Percentiles rank a stretch among this genome's conserved stretches.
Conservation (phyloP, 2,113 vertebrate genomes). For the Benitochromis conjunctus region DNA sequence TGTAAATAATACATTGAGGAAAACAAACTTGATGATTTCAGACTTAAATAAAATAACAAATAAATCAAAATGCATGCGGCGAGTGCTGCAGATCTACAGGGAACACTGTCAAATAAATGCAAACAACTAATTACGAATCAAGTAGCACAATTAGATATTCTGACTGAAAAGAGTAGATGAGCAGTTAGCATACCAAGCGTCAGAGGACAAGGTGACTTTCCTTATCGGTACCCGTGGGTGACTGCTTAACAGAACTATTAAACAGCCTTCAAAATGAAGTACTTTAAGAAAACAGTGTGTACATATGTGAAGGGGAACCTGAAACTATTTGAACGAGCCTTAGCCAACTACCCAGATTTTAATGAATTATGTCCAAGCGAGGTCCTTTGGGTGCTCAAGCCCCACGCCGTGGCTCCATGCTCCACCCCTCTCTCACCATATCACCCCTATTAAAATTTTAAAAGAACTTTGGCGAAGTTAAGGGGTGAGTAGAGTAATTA, state of each 20-base stretch:
- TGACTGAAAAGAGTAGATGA: background rate
- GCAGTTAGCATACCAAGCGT: conserved; percentile 34
- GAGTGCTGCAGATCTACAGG: background rate
- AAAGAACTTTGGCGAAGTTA: conserved; percentile 33
- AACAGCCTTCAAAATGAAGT: conserved; percentile 59
- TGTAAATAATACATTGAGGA: background rate
- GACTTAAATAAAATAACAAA: background rate
- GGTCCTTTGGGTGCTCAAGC: conserved; percentile 47
- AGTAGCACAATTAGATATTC: background rate
- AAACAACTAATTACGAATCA: background rate
- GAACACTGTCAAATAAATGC: background rate
- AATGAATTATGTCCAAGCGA: conserved; percentile 64
- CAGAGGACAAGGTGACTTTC: conserved; percentile 63
- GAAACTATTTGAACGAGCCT: conserved; percentile 38
- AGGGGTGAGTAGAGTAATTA: conserved; percentile 39
- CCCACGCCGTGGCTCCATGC: background rate
- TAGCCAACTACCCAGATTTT: conserved; percentile 48
- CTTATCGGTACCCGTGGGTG: conserved; percentile 22
- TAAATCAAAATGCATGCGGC: background rate
- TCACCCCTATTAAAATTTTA: conserved; percentile 19
- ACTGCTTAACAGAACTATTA: conserved; percentile 52
- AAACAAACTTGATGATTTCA: background rate
- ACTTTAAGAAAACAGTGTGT: conserved; percentile 32
- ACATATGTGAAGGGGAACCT: conserved; percentile 25
- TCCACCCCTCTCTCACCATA: background rate